These are phyloP conservation scores for Ctenochaetus hawaiiensis DNA, from an alignment of 2,797 vertebrate species.

Conservation along the genomic window DNA sequence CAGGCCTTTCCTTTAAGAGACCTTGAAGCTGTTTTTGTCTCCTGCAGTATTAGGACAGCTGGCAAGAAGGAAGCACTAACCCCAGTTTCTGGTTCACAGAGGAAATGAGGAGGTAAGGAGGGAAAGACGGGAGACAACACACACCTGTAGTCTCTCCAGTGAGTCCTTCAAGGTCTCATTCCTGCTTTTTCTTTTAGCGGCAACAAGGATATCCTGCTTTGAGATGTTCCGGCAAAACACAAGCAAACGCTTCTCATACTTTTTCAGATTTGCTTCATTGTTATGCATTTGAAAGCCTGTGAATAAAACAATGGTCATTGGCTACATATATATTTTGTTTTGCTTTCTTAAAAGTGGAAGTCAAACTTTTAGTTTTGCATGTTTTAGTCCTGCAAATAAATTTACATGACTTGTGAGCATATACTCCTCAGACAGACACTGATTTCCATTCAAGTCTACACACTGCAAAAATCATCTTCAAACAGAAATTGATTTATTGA, in stretches of 20 bases:
- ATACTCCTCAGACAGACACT: neutral
- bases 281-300: slow-evolving; percentile 12
- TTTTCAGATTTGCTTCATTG: neutral
- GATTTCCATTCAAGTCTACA: neutral
- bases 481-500: neutral
- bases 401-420: neutral
- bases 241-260: neutral
- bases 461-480: slow-evolving; percentile 1
- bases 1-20: slow-evolving; percentile 34
- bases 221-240: slow-evolving; percentile 6
- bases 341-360: slow-evolving; percentile 2
- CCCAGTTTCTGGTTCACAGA: slow-evolving; percentile 52
- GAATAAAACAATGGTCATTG: neutral
- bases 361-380: neutral
- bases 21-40: slow-evolving; percentile 51
- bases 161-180: slow-evolving; percentile 29
- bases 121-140: slow-evolving; percentile 25
- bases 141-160: slow-evolving; percentile 41
- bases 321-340: neutral
- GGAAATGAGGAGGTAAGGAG: slow-evolving; percentile 17
- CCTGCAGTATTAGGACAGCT: slow-evolving; percentile 17
- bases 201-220: slow-evolving; percentile 25
- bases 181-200: slow-evolving; percentile 3
- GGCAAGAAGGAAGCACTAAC: slow-evolving; percentile 37
- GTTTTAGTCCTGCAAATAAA: neutral